phyloP scores from a whole-genome alignment of 2,888 invertebrate species.

The Barypeithes pellucidus region DNA sequence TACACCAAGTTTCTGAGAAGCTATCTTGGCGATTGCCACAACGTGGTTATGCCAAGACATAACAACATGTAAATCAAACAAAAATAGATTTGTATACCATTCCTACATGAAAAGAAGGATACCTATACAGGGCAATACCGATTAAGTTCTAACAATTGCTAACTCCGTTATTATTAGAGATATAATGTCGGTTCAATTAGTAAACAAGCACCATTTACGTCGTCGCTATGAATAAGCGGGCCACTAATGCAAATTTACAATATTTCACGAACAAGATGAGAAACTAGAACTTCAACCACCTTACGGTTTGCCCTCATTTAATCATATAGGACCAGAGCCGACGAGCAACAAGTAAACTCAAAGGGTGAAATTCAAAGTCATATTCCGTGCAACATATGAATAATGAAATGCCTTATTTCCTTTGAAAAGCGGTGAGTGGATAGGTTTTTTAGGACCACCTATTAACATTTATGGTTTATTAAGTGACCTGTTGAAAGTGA shows the following conservation, averaged over 20 bases:
- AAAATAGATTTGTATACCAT: no score
- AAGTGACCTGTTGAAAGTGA: constrained; percentile 12
- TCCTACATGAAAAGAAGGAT: no score
- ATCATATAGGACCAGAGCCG: constrained; percentile 4
- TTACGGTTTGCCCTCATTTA: not conserved
- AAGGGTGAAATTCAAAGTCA: constrained; percentile 40
- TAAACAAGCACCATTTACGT: no score
- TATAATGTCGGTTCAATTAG: no score
- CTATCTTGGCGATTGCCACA: no score
- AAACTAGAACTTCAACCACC: not conserved
- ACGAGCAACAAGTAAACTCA: constrained; percentile 34
- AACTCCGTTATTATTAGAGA: no score
- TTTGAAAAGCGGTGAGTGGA: constrained; percentile 33
- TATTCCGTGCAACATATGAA: constrained; percentile 42
- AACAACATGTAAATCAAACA: no score
- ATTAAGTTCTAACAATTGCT: no score
- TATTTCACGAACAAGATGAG: not conserved
- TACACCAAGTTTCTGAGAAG: no score
- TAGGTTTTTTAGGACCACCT: constrained; percentile 34
- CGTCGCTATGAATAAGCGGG: not conserved
- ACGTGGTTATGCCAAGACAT: no score
- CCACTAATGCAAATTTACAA: not conserved
- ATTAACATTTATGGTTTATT: constrained; percentile 41
- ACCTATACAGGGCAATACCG: no score
- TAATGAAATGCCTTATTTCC: constrained; percentile 44